Evolutionary conservation across 2,113 vertebrate species (phyloP), one percentile per base, ranked within the genome.

Genomic region (Phalacrocorax aristotelis): DNA sequence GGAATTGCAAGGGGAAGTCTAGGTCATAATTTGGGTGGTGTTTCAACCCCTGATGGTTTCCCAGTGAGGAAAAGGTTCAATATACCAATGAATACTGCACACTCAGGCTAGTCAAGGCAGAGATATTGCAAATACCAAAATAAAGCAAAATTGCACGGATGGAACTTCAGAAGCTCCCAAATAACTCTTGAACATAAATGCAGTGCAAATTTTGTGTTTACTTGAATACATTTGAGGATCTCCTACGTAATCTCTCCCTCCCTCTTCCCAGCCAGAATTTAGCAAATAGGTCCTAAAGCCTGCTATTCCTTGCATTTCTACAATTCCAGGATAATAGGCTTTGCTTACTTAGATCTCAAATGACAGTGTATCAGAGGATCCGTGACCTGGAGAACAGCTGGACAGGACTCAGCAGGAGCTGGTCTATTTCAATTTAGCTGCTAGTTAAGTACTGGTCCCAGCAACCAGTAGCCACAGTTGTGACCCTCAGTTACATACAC

Each of bases 31-130:
- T 1, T 72, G 49, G 18, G 54, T 55, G 52, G 27, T 36, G 75
- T 85, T 89, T 77, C 82, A 95, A 60, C 5, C 79, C 79, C 27
- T 57, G 68, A 62, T 94, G 92, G 79, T 89, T 95, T 96, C 85
- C 61, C 57, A 80, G 0, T 18, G 49, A 82, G 79, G 78, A 57
- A 34, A 95, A 85, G 70, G 46, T 49, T 93, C 9, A 8, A 46
- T 72, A 70, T 29, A 61, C 52, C 74, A 77, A 62, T 20, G 52
- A 87, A 51, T 62, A 68, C 52, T 69, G 30, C n/a, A 52, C 9
- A 15, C 21, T 52, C 30, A 61, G 71, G 36, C 57, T 52, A 87
- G 52, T 44, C 65, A 69, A 21, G 62, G 40, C 36, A 93, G 49
- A 92, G 60, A 51, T 25, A 82, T 0, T 46, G 38, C 32, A 89